Conservation (phyloP, 1,140 invertebrate genomes). For the Anagrus nilaparvatae region DNA sequence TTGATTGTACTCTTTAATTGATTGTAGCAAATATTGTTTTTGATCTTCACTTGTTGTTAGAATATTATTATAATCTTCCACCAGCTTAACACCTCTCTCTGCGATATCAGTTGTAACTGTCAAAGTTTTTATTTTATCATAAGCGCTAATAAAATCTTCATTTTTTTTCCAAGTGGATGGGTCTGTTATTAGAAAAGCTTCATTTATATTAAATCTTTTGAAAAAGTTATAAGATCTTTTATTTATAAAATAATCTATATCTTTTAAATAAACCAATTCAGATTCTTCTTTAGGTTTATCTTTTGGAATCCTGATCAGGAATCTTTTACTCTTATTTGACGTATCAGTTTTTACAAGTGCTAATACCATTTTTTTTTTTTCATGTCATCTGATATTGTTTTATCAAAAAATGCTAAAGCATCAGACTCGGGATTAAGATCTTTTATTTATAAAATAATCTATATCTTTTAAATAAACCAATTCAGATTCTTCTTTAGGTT, state of each 20-base stretch:
- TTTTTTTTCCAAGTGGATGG: neutral
- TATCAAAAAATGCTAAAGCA: too few relatives aligned
- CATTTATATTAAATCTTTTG: conserved; percentile 10
- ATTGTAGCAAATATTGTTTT: conserved; percentile 7
- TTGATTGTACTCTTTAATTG: conserved; percentile 7
- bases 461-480: too few relatives aligned
- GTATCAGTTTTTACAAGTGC: too few relatives aligned
- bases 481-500: too few relatives aligned
- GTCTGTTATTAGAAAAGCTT: conserved; percentile 9
- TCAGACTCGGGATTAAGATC: conserved; percentile 11
- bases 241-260: too few relatives aligned
- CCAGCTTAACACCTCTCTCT: conserved; percentile 4
- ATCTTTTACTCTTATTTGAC: neutral
- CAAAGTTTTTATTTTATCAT: conserved; percentile 1
- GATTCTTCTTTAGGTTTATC: too few relatives aligned
- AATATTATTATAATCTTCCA: conserved; percentile 1
- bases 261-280: too few relatives aligned
- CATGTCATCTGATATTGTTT: too few relatives aligned
- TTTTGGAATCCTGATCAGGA: conserved; percentile 7
- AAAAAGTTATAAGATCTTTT: too few relatives aligned
- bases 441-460: conserved; percentile 9
- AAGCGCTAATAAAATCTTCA: conserved; percentile 2
- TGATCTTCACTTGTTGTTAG: conserved; percentile 10
- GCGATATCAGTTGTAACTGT: conserved; percentile 12
- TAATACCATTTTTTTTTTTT: too few relatives aligned